Conservation (phyloP, 2,888 invertebrate genomes). For the Odontomyia ornata region DNA sequence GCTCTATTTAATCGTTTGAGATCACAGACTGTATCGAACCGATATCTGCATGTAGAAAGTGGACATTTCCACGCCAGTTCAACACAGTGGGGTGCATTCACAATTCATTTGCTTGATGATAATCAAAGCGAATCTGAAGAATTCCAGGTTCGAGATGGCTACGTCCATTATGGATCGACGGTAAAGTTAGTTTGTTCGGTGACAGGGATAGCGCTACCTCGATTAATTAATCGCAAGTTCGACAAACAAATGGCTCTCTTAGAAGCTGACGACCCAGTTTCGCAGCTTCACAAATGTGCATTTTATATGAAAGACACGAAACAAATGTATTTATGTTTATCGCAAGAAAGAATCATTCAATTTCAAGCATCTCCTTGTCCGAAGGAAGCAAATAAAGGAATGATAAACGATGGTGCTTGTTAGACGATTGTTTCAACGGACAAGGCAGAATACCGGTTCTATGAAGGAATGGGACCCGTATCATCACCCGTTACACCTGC, state of each 20-base stretch:
- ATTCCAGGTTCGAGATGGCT: conserved; percentile 91
- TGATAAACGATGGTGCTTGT: conserved; percentile 99
- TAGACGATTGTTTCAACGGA: conserved; percentile 99
- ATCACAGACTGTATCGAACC: conserved; percentile 99
- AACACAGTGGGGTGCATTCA: conserved; percentile 99
- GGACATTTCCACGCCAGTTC: conserved; percentile 99
- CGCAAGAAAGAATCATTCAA: conserved; percentile 98
- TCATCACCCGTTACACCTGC: conserved; percentile 96
- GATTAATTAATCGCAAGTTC: conserved; percentile 93
- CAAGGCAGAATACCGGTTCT: conserved; percentile 99
- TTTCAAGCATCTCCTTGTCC: conserved; percentile 98
- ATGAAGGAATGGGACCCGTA: conserved; percentile 98
- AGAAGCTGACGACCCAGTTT: conserved; percentile 99
- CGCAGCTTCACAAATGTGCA: conserved; percentile 98
- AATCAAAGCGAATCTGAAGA: conserved; percentile 98
- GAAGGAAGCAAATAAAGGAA: conserved; percentile 96
- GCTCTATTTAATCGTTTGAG: conserved; percentile 97
- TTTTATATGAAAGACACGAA: conserved; percentile 99
- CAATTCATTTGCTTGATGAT: conserved; percentile 97
- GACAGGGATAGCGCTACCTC: conserved; percentile 97
- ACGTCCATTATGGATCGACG: conserved; percentile 98
- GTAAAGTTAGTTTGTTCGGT: conserved; percentile 99
- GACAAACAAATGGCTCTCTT: conserved; percentile 98
- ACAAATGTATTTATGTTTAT: conserved; percentile 96
- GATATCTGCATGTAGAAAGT: conserved; percentile 98